Conservation (phyloP, 2,113 vertebrate genomes). For the Aphyosemion australe region DNA sequence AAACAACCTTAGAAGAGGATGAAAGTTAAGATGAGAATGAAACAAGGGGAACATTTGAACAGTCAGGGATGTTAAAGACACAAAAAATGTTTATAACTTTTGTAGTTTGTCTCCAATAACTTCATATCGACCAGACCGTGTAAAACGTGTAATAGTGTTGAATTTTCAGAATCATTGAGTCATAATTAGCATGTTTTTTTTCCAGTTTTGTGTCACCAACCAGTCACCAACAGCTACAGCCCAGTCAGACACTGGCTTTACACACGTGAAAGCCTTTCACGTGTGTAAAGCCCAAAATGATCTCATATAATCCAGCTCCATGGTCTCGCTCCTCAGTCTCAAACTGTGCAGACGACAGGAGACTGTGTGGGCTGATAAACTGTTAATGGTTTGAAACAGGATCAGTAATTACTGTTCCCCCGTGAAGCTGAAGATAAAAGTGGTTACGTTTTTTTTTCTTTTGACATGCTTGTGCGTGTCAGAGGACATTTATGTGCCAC, state of each 20-base stretch:
- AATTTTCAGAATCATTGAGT: no score
- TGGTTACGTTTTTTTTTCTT: slow-evolving; percentile 31
- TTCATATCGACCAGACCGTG: no score
- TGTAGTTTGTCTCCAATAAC: no score
- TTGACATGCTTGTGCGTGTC: slow-evolving; percentile 27
- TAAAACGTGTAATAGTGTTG: no score
- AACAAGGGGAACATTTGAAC: no score
- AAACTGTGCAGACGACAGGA: slow-evolving; percentile 52
- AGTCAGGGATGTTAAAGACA: no score
- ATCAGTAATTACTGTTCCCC: slow-evolving; percentile 50
- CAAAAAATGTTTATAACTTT: no score
- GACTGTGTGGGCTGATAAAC: slow-evolving; percentile 56
- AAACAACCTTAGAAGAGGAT: no score
- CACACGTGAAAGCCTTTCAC: not conserved
- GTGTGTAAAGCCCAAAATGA: slow-evolving; percentile 37
- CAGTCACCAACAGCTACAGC: no score
- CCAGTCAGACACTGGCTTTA: not conserved
- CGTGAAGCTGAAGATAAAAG: slow-evolving; percentile 45
- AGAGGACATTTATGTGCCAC: slow-evolving; percentile 27
- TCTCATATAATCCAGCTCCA: slow-evolving; percentile 26
- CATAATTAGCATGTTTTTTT: no score
- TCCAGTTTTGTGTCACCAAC: no score
- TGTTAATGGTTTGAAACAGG: slow-evolving; percentile 50
- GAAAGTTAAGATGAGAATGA: no score
- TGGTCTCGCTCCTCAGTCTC: slow-evolving; percentile 32